These are phyloP conservation scores for Takifugu bimaculatus DNA, from an alignment of 2,113 vertebrate species.

Conservation along the genomic window DNA sequence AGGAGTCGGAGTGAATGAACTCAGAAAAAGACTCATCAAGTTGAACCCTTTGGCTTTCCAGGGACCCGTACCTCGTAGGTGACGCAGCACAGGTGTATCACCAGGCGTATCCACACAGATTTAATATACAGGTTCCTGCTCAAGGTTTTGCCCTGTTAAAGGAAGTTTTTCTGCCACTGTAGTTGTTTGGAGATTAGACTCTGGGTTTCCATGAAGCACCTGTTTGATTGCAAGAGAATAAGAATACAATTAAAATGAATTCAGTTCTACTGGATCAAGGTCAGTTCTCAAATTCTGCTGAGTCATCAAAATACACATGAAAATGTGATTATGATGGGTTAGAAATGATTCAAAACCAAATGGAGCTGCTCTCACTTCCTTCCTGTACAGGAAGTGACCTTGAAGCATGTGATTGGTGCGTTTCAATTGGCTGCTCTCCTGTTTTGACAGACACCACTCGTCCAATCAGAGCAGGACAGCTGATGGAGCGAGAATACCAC, in stretches of 20 bases:
- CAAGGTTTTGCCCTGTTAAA: no score
- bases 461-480: slow-evolving; percentile 82
- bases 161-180: no score
- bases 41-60: slow-evolving; percentile 80
- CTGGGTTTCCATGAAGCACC: no score
- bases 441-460: slow-evolving; percentile 83
- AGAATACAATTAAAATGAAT: no score
- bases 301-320: no score
- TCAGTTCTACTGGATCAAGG: no score
- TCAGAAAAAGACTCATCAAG: slow-evolving; percentile 82
- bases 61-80: slow-evolving; percentile 86
- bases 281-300: no score
- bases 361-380: not conserved
- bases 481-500: slow-evolving; percentile 86
- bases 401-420: not conserved
- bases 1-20: slow-evolving; percentile 89
- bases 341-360: not conserved
- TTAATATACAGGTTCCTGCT: not conserved
- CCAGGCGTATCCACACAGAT: not conserved
- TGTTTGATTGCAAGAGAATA: no score
- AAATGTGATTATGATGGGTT: no score
- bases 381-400: not conserved
- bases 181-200: no score
- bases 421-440: slow-evolving; percentile 13
- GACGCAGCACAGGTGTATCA: not conserved